Evolutionary conservation across 2,113 vertebrate species (phyloP).

Genomic region (Mus spicilegus): DNA sequence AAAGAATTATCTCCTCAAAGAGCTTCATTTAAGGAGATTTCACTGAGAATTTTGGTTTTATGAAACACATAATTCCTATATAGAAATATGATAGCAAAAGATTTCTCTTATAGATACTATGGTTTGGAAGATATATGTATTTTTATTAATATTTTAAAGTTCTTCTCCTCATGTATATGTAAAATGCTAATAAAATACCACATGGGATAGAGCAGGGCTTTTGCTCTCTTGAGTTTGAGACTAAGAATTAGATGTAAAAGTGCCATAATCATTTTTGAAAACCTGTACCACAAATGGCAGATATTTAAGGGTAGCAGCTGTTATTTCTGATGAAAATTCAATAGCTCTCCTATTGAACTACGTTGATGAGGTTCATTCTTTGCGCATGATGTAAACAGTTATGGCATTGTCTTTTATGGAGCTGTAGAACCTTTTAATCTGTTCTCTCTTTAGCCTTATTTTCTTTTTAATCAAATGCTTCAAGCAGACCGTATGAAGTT

Average conservation of each 20-base stretch:
- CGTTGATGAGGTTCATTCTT: not conserved
- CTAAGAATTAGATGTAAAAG: not conserved
- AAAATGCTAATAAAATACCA: not conserved
- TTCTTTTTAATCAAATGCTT: not conserved
- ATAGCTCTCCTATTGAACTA: not conserved
- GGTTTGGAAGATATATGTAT: not conserved
- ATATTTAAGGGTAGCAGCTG: not conserved
- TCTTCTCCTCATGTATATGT: not conserved
- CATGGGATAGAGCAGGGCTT: not conserved
- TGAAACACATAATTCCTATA: not conserved
- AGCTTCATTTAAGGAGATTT: not conserved
- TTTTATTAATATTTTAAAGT: not conserved
- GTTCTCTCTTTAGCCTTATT: not conserved
- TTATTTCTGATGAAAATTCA: not conserved
- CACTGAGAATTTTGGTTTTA: not conserved
- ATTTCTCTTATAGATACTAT: not conserved
- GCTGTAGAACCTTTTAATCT: not conserved
- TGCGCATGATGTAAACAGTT: not conserved
- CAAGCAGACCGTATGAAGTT: not conserved
- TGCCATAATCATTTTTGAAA: conserved; percentile 17
- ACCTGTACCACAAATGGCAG: not conserved
- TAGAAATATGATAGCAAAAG: not conserved
- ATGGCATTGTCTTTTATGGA: not conserved
- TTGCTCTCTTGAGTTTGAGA: not conserved
- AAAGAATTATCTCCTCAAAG: not conserved